Base-by-base conservation (phyloP, 2,113 vertebrate species). In the Ctenodactylus gundi region DNA sequence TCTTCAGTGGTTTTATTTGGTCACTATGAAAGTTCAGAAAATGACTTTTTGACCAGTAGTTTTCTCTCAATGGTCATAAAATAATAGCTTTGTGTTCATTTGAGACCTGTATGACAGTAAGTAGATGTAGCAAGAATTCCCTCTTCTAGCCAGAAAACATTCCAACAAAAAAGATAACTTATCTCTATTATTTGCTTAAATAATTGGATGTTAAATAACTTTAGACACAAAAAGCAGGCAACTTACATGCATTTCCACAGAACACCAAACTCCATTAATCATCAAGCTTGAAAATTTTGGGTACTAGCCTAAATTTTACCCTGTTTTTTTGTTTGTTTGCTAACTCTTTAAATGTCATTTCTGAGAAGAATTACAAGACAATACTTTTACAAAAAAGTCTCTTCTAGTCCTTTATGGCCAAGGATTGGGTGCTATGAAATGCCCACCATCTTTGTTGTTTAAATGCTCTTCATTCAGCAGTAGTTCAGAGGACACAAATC, bases 1-100 rank as follows among this genome's bases (percentile, higher is more conserved):
- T 46, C 29, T 78, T 62, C 27, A 51, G 21, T 46, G 62, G 70
- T 4, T 89, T 88, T 72, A 77, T 83, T 68, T 49, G 39, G 7
- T 83, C 49, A 89, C 44, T 73, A 64, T 58, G 23, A 94, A 89
- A 82, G 96, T 23, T 7, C 27, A 88, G 41, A 53, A 53, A 81
- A 88, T 68, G 70, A 57, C 31, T 27, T 70, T 94, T 86, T 93
- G 39, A 86, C 17, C 51, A 94, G 88, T 65, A 57, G 86, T 44
- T 2, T 6, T 21, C 8, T 70, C 68, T 4, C 96, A 83, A 58
- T 31, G n/a, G 44, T 34, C 91, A 44, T 0, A 49, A 34, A 82
- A 72, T 3, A 81, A 18, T 49, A 87, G 72, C 51, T 9, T 77
- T 39, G 81, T 55, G 41, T 9, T 41, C 68, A 78, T 67, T 31